Base-by-base conservation (phyloP, 2,888 invertebrate genomes). In the Lochmaea crataegi region DNA sequence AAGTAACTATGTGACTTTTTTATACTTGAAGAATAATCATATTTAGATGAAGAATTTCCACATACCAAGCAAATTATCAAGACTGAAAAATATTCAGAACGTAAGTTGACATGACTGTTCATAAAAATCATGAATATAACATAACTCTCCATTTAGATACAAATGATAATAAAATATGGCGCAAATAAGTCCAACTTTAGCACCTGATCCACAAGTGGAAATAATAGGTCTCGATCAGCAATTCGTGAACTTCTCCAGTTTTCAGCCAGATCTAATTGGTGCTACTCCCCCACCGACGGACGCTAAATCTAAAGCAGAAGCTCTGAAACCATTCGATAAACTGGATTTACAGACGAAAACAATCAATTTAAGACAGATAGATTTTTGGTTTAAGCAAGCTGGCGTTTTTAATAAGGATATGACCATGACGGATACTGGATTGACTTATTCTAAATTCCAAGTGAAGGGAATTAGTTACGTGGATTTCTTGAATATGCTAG, bases 331-430 rank as follows among this genome's bases (percentile, higher is more conserved):
- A 95, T 85, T 92, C 94, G 10, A 95, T 95, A 87, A 67, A 60
- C 2, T 12, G 12, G 61, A 63, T 18, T 42, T 63, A 18, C 42
- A 16, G 3, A 63, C 61, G 0, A 95, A 93, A 85, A 89, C 90
- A 58, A 94, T 96, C 76, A 95, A 95, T 0, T 88, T 96, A n/a
- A 94, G 94, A 11, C 95, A 96, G 86, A 94, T 94, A 83, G 96
- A 96, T 86, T 96, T 96, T 87, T 96, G 96, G 96, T 94, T 96
- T 93, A 96, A 96, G 83, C 96, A 96, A 84, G 96, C 96, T 0
- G 94, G 92, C 82, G 92, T 93, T 18, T 87, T 91, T 65, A 91
- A 91, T 71, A 84, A 83, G 41, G 95, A 95, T 87, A 94, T 93
- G 83, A 93, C 96, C 76, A 94, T 94, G 0, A 96, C 96, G 3